Percentiles rank a stretch among this genome's conserved stretches.
These are phyloP conservation scores for Leptopilina myrica DNA, from an alignment of 2,888 invertebrate species.

Conservation along the genomic window DNA sequence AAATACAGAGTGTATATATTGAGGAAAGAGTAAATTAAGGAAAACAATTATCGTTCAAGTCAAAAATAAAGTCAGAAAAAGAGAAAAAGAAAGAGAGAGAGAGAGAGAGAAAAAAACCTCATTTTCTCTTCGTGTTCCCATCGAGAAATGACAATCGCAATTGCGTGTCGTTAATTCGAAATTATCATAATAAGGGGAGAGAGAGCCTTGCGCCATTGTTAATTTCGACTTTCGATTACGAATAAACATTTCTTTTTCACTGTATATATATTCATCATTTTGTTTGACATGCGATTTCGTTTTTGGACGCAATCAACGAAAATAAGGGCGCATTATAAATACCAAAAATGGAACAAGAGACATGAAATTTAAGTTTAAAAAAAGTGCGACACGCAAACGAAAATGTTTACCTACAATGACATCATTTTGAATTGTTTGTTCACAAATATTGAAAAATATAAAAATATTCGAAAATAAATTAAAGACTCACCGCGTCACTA, in stretches of 20 bases:
- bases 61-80: too few relatives aligned
- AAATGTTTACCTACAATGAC: background rate
- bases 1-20: too few relatives aligned
- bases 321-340: background rate
- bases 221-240: background rate
- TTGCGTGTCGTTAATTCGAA: slow-evolving; percentile 10
- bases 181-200: background rate
- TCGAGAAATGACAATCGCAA: background rate
- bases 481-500: too few relatives aligned
- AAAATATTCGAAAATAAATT: too few relatives aligned
- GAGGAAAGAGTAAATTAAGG: too few relatives aligned
- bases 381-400: slow-evolving; percentile 53
- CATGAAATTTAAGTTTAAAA: background rate
- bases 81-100: too few relatives aligned
- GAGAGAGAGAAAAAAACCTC: too few relatives aligned
- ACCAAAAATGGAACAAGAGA: background rate
- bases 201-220: slow-evolving; percentile 7
- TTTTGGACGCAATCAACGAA: slow-evolving; percentile 8
- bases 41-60: too few relatives aligned
- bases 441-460: too few relatives aligned
- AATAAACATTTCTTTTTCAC: slow-evolving; percentile 13
- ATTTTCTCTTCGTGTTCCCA: too few relatives aligned
- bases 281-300: slow-evolving; percentile 23
- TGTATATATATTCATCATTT: background rate
- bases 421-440: too few relatives aligned